Conservation (phyloP, 1,140 invertebrate genomes). For the Arion vulgaris region DNA sequence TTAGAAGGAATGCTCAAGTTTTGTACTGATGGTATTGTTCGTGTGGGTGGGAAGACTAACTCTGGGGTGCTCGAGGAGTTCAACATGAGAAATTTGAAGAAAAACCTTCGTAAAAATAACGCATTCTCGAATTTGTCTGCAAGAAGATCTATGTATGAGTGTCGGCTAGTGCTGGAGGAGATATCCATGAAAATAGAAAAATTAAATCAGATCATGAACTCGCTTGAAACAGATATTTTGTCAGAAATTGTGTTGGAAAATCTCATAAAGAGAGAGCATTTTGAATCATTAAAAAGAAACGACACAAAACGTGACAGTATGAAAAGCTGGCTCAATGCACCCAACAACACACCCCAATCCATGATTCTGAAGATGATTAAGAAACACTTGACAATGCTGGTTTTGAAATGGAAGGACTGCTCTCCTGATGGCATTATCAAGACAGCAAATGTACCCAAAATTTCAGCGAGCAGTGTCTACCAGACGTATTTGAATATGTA, state of each 20-base stretch:
- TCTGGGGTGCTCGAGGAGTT: slow-evolving; percentile 60
- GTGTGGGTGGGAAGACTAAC: slow-evolving; percentile 83
- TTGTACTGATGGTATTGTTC: slow-evolving; percentile 74
- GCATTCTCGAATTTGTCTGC: neutral
- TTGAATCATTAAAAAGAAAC: neutral
- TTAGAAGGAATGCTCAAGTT: slow-evolving; percentile 77
- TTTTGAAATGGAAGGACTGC: neutral
- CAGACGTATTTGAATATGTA: neutral
- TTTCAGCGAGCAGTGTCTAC: neutral
- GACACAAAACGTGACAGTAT: neutral
- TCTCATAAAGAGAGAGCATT: neutral
- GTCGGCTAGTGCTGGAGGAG: neutral
- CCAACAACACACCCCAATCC: neutral
- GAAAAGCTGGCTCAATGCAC: slow-evolving; percentile 20
- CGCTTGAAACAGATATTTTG: neutral
- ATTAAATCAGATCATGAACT: slow-evolving; percentile 10
- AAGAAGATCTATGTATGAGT: neutral
- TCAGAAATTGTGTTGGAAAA: neutral
- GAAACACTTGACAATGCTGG: slow-evolving; percentile 9
- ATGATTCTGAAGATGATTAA: neutral
- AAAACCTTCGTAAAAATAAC: slow-evolving; percentile 31
- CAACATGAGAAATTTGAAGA: slow-evolving; percentile 42
- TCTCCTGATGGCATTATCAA: too few species aligned
- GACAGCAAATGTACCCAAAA: neutral
- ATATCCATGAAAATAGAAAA: neutral